A percentile compares a stretch with the other conserved stretches of the same genome.
Conservation (phyloP, 2,888 invertebrate genomes). For the Cacoxenus indagator region DNA sequence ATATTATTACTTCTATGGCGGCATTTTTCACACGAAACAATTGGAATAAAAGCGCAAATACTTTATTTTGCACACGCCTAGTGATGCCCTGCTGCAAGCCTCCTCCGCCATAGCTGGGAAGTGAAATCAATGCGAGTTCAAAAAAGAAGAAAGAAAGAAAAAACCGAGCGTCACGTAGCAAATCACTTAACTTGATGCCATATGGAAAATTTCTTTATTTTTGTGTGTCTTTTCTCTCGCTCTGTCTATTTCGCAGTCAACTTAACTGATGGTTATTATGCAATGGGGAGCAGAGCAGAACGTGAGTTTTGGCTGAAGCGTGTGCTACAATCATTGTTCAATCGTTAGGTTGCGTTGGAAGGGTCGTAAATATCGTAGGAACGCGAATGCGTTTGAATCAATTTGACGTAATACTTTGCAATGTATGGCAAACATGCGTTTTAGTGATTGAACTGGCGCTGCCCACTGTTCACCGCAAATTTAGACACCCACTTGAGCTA, state of each 20-base stretch:
- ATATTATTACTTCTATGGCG: too few species aligned
- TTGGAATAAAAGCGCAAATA: too few species aligned
- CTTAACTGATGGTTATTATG: constrained; percentile 39
- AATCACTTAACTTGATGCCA: constrained; percentile 60
- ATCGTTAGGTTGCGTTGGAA: too few species aligned
- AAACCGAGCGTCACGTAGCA: constrained; percentile 51
- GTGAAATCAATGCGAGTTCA: neutral
- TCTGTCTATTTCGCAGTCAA: constrained; percentile 18
- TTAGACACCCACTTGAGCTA: constrained; percentile 16
- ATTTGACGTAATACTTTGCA: constrained; percentile 54
- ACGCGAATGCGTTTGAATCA: constrained; percentile 68
- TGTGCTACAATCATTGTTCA: too few species aligned
- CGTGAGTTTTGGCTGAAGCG: neutral
- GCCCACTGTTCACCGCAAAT: neutral
- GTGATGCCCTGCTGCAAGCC: too few species aligned
- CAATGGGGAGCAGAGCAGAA: constrained; percentile 38
- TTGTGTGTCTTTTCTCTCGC: neutral
- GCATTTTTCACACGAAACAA: too few species aligned
- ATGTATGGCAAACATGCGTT: too few species aligned
- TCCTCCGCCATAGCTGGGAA: too few species aligned
- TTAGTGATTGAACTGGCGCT: constrained; percentile 47
- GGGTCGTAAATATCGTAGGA: too few species aligned
- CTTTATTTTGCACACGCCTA: too few species aligned
- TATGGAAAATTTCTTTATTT: constrained; percentile 8
- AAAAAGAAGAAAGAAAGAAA: neutral